Percentiles rank a stretch among this genome's conserved stretches.
phyloP scores from a whole-genome alignment of 1,140 invertebrate genomes.

The Nylanderia fulva region DNA sequence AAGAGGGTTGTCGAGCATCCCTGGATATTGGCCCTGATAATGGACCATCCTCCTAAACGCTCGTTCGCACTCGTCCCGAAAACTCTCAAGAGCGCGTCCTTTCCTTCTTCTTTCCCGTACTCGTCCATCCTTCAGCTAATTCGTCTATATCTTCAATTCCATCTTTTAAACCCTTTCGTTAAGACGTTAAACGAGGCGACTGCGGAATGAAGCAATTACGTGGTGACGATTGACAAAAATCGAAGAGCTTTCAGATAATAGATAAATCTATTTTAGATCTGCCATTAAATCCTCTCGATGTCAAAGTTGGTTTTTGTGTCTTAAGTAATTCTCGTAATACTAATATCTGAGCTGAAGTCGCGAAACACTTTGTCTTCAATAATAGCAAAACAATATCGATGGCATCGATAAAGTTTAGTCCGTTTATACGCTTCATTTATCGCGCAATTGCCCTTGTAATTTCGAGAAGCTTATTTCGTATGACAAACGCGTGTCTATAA shows the following conservation, averaged over 20 bases:
- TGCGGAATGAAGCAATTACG: constrained; percentile 45
- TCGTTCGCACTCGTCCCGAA: constrained; percentile 67
- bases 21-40: constrained; percentile 75
- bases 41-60: constrained; percentile 70
- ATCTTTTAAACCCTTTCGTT: constrained; percentile 52
- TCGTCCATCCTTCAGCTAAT: constrained; percentile 46
- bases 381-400: not conserved
- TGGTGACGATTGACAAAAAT: not conserved
- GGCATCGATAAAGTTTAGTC: not conserved
- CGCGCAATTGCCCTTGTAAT: not conserved
- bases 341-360: no score
- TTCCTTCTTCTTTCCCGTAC: constrained; percentile 21
- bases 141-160: constrained; percentile 47
- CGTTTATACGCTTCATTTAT: constrained; percentile 4
- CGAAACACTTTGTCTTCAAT: not conserved
- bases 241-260: not conserved
- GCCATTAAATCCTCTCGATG: not conserved
- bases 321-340: not conserved
- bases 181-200: constrained; percentile 5
- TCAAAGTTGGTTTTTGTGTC: not conserved
- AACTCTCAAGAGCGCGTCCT: constrained; percentile 47
- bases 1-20: constrained; percentile 72
- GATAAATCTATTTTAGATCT: not conserved
- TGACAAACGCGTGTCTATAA: constrained; percentile 20
- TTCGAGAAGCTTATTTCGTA: not conserved